Evolutionary conservation across 1,140 invertebrate genomes (phyloP).

Genomic region (Batillaria attramentaria): DNA sequence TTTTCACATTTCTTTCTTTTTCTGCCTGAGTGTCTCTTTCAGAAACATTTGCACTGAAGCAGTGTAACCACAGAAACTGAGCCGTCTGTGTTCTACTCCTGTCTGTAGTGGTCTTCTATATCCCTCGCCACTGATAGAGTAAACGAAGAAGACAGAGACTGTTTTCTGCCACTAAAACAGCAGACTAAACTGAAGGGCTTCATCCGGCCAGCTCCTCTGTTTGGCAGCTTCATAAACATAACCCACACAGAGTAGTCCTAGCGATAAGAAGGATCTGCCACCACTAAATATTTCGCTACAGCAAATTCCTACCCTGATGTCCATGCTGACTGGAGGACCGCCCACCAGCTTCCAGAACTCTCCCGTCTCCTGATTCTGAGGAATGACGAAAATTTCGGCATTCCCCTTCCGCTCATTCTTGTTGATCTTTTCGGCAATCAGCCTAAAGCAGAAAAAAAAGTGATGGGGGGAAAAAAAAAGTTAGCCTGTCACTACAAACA

Average conservation of each 20-base stretch:
- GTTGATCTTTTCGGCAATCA: conserved; percentile 98
- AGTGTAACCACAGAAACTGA: no score
- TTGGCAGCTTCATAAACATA: no score
- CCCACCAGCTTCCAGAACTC: conserved; percentile 84
- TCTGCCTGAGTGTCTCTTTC: no score
- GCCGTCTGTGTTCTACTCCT: no score
- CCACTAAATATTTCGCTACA: neutral
- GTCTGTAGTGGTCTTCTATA: no score
- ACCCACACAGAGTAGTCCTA: neutral
- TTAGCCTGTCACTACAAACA: no score
- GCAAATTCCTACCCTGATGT: conserved; percentile 32
- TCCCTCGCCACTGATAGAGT: no score
- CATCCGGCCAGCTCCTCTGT: no score
- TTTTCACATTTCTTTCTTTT: no score
- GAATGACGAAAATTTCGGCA: conserved; percentile 90
- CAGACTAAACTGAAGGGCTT: neutral
- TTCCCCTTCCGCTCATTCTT: conserved; percentile 98
- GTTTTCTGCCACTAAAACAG: neutral
- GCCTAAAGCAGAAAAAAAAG: no score
- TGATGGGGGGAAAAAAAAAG: no score
- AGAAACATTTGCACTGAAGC: no score
- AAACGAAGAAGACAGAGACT: neutral
- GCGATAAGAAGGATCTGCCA: neutral
- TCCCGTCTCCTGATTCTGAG: conserved; percentile 84
- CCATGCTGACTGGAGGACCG: conserved; percentile 45